These are phyloP conservation scores for Premnoplex brunnescens DNA, from an alignment of 2,797 vertebrate genomes.

Conservation along the genomic window DNA sequence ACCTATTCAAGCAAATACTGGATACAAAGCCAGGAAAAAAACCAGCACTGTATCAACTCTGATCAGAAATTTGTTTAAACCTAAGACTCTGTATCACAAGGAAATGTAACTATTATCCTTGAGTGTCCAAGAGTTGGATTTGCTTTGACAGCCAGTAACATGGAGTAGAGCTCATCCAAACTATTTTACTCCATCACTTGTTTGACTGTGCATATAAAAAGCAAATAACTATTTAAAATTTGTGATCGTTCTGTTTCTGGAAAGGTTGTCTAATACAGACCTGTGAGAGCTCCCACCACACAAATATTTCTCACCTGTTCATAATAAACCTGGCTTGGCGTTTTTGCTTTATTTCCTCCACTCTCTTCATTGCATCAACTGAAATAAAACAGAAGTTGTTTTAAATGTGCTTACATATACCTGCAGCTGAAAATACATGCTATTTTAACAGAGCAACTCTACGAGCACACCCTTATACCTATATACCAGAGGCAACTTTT, in stretches of 20 bases:
- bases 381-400: slow-evolving; percentile 40
- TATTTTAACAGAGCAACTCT: neutral
- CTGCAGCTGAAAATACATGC: neutral
- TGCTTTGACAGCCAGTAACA: neutral
- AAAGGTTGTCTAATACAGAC: neutral
- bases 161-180: neutral
- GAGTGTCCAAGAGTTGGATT: neutral
- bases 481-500: neutral
- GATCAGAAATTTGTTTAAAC: neutral
- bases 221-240: neutral
- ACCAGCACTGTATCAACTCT: neutral
- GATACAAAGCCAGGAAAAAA: neutral
- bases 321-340: slow-evolving; percentile 93
- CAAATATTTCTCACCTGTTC: slow-evolving; percentile 85
- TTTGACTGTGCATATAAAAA: neutral
- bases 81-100: neutral
- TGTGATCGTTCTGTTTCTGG: neutral
- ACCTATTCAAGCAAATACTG: neutral
- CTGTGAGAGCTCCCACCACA: neutral
- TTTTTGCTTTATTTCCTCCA: slow-evolving; percentile 91
- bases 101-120: neutral
- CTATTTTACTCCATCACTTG: neutral
- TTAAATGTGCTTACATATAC: neutral
- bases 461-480: neutral
- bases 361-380: slow-evolving; percentile 95